Percentiles rank a stretch among this genome's conserved stretches.
phyloP scores from a whole-genome alignment of 1,140 invertebrate genomes.

The Hesperophylax magnus region DNA sequence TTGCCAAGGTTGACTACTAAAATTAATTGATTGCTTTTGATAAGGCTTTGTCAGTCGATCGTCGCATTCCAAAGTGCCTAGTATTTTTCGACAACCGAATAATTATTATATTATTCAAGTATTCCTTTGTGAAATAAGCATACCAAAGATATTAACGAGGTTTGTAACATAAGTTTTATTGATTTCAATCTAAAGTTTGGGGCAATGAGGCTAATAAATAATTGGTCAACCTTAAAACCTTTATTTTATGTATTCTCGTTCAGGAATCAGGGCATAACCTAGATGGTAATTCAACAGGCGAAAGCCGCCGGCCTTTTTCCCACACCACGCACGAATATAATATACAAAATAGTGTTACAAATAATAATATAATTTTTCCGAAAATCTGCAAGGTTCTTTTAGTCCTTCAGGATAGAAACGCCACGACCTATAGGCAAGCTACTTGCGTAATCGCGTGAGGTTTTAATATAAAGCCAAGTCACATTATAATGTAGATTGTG shows the following conservation, averaged over 20 bases:
- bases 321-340: slow-evolving; percentile 6
- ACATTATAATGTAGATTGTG: neutral
- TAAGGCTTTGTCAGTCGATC: too few relatives aligned
- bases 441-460: slow-evolving; percentile 2
- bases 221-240: neutral
- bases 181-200: neutral
- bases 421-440: neutral
- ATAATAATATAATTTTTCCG: slow-evolving; percentile 6
- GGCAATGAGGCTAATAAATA: too few relatives aligned
- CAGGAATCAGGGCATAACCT: slow-evolving; percentile 29
- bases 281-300: slow-evolving; percentile 36
- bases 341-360: neutral
- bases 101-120: too few relatives aligned
- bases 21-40: too few relatives aligned
- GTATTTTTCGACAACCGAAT: too few relatives aligned
- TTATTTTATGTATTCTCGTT: neutral
- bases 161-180: neutral
- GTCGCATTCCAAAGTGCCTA: too few relatives aligned
- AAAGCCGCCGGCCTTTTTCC: neutral
- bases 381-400: slow-evolving; percentile 20
- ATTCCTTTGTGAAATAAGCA: too few relatives aligned
- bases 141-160: too few relatives aligned
- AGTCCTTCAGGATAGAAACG: neutral
- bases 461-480: neutral
- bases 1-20: too few relatives aligned